Base-by-base conservation (phyloP, 2,888 invertebrate species). In the Anaspis maculata region DNA sequence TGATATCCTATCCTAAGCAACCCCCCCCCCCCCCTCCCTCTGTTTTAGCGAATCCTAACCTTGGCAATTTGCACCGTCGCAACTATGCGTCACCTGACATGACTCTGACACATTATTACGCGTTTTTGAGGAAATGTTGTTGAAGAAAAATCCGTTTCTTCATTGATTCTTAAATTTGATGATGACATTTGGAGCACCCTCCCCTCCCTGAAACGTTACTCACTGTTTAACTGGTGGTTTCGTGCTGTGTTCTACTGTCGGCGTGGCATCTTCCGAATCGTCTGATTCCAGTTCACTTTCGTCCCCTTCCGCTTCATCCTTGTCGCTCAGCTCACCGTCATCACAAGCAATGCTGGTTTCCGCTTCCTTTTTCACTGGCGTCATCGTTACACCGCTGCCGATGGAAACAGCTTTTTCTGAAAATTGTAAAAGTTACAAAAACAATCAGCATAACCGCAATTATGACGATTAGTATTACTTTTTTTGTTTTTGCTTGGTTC, bases 301-400 rank as follows among this genome's bases (percentile, higher is more conserved):
- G 41, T 88, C 86, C 3, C 84, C 87, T 60, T 76, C 75, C 0
- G 76, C 76, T 46, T 76, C 76, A 25, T 76, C 76, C 54, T 77
- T 76, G 48, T 76, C 77, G 60, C 87, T 79, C 42, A 70, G 71
- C 44, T 80, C 81, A 50, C 83, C 81, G 3, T 77, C 79, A 41
- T 79, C 74, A 53, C 77, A 79, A 50, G 70, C 74, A 49, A 80
- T 69, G 32, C 79, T 73, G 29, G 66, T 63, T 3, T 66, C 65
- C 3, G 51, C 45, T 27, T 51, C 48, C 45, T 72, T 67, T 31
- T 65, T 49, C 23, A 57, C 55, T 12, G 81, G 80, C 54, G 82
- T 57, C 74, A 76, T 54, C 76, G 77, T 52, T 76, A 72, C 4
- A 74, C 19, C n/a, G n/a, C n/a, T n/a, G n/a, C n/a, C n/a, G n/a